Evolutionary conservation across 2,888 invertebrate species (phyloP), one percentile per base, ranked within the genome.

Genomic region (Tuta absoluta): DNA sequence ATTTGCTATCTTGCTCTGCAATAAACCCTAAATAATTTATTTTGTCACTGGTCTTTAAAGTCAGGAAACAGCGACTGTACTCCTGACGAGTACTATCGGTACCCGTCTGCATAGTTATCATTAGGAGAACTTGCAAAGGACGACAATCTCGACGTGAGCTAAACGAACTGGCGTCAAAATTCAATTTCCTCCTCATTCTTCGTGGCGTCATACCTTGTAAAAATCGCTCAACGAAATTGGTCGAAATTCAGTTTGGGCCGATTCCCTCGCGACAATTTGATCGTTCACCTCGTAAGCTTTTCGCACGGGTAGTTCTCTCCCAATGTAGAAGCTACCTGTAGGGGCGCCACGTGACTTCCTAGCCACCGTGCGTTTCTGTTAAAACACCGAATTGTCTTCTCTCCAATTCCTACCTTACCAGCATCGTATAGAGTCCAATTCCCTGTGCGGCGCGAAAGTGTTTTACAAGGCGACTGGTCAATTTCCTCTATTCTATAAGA

Each of bases 271-370:
- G 80, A 79, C 79, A 79, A 81, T 82, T 82, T 84, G n/a, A 80
- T 75, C 80, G 82, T 77, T 79, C 77, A 81, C 81, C 80, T 78
- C 75, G 78, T 81, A 80, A 79, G 78, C 77, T 72, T 75, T 78
- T 79, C 82, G 84, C 85, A 85, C 85, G 85, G 76, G 75, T 77
- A 80, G 76, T 74, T 78, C 76, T 76, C 77, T 79, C 49, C 71
- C 73, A n/a, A 45, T 33, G 45, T 17, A 17, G 45, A 41, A 38
- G 12, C 19, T 59, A 60, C 60, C 60, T 60, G 70, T 67, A 67
- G 69, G 69, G 70, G 76, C 79, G 78, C 80, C 64, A 49, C 61
- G 61, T 61, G 61, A 61, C 33, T 61, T 61, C 23, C 61, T 17
- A 11, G 48, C 24, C 12, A 23, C 28, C 33, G 33, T 33, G 33